These are phyloP conservation scores for Stichopus chloronotus DNA, from an alignment of 35 echinoderm and acorn worm genomes.

Conservation along the genomic window DNA sequence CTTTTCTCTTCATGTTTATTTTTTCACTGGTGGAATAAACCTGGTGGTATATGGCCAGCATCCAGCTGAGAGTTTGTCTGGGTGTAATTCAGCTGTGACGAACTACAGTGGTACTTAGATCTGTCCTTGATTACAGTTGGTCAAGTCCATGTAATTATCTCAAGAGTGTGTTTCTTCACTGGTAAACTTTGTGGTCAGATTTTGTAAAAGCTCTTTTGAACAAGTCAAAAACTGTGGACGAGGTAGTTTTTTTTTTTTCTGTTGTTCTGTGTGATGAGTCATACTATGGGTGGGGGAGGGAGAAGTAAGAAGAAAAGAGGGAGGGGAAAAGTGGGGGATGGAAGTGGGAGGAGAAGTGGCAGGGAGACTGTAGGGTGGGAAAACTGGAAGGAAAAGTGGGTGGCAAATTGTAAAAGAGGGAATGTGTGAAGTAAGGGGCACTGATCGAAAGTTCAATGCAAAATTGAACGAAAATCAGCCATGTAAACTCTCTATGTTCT, in stretches of 20 bases:
- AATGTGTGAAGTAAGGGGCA: not conserved
- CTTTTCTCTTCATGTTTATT: no score
- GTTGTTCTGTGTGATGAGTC: not conserved
- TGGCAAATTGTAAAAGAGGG: not conserved
- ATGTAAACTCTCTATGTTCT: no score
- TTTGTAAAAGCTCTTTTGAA: not conserved
- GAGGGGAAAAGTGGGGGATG: not conserved
- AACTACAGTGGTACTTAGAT: not conserved
- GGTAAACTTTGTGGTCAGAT: not conserved
- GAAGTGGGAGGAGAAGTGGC: not conserved
- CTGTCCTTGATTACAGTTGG: not conserved
- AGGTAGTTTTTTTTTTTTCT: no score
- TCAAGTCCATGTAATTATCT: not conserved
- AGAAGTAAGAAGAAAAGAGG: not conserved
- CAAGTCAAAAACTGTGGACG: no score
- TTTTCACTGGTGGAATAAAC: no score
- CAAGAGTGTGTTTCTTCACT: not conserved
- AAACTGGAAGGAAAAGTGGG: not conserved
- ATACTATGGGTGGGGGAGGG: no score
- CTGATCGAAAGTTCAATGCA: no score
- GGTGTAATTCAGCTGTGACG: not conserved
- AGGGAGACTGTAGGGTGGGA: not conserved
- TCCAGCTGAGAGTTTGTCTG: not conserved
- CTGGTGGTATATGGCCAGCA: no score
- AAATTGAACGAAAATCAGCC: no score